Evolutionary conservation across 2,888 invertebrate genomes (phyloP), one percentile per base, ranked within the genome.

Genomic region (Drosophila buzzatii): DNA sequence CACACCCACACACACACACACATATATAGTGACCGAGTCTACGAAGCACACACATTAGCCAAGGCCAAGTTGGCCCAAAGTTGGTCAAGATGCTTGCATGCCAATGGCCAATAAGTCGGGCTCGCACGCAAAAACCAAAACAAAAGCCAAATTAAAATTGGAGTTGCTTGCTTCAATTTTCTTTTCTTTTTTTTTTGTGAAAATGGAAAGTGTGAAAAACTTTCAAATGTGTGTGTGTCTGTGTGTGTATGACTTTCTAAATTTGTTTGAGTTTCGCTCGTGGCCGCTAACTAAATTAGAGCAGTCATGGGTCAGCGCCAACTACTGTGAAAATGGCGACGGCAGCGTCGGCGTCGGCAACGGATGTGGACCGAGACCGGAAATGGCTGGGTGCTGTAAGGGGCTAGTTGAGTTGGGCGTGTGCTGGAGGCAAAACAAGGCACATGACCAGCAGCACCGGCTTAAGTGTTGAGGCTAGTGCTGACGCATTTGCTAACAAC

Each of bases 61-160:
- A 78, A 78, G 77, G 77, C 77, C 77, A 78, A 75, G 79, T 79
- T 75, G 63, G 59, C 42, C 45, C 47, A 55, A 80, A 86, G 84
- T 81, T 87, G 87, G 82, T 90, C 89, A 89, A 87, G 84, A 76
- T 73, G 76, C 73, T 88, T 74, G 89, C 89, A 88, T 88, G 87
- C 88, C 84, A 88, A 70, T 79, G 85, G 82, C 81, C 85, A 85
- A 89, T 89, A 89, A 89, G 81, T 81, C 73, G 81, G 64, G 51
- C 55, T 41, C 44, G 72, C 85, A 82, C 84, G 86, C 87, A 76
- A 85, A 85, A 81, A 73, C 64, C 65, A 80, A 70, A 72, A 79
- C 69, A 80, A 73, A 79, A 72, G 62, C 47, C 52, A 47, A 53
- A 66, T 67, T 72, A 81, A 81, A 74, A 73, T 63, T 73, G 37